Evolutionary conservation across 2,113 vertebrate genomes (phyloP).

Genomic region (Lonchura striata): DNA sequence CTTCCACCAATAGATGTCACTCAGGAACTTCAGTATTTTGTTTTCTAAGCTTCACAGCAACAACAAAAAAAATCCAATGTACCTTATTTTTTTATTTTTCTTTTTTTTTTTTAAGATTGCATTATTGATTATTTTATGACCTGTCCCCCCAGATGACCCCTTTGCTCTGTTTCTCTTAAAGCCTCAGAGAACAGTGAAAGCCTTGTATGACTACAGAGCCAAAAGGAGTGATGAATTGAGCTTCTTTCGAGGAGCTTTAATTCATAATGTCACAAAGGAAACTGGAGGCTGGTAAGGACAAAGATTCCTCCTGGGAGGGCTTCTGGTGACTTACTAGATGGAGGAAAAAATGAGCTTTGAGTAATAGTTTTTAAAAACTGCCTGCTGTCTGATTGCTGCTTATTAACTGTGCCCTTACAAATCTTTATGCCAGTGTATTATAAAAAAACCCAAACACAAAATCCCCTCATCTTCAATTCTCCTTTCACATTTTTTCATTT

Average conservation of each 20-base stretch:
- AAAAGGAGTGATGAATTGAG: slow-evolving; percentile 83
- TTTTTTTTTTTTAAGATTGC: not conserved
- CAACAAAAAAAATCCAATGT: not conserved
- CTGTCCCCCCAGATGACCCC: not conserved
- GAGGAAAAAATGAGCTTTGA: not conserved
- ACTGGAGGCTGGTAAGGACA: slow-evolving; percentile 85
- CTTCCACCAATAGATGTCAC: slow-evolving; percentile 56
- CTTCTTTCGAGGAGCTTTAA: slow-evolving; percentile 88
- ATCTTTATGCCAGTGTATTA: not conserved
- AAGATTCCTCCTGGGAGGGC: not conserved
- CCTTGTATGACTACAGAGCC: slow-evolving; percentile 88
- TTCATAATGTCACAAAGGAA: slow-evolving; percentile 90
- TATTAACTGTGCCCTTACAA: not conserved
- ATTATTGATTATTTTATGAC: slow-evolving; percentile 43
- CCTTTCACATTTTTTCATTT: not conserved
- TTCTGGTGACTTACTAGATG: not conserved
- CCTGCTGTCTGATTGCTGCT: not conserved
- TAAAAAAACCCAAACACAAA: not conserved
- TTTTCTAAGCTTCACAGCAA: not conserved
- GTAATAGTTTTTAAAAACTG: not conserved
- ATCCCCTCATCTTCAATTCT: not conserved
- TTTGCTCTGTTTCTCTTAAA: slow-evolving; percentile 65
- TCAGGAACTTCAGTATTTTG: not conserved
- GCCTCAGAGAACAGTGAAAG: slow-evolving; percentile 88
- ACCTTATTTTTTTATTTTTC: not conserved